Evolutionary conservation across 1,140 invertebrate genomes (phyloP).

Genomic region (Lasioglossum albipes): DNA sequence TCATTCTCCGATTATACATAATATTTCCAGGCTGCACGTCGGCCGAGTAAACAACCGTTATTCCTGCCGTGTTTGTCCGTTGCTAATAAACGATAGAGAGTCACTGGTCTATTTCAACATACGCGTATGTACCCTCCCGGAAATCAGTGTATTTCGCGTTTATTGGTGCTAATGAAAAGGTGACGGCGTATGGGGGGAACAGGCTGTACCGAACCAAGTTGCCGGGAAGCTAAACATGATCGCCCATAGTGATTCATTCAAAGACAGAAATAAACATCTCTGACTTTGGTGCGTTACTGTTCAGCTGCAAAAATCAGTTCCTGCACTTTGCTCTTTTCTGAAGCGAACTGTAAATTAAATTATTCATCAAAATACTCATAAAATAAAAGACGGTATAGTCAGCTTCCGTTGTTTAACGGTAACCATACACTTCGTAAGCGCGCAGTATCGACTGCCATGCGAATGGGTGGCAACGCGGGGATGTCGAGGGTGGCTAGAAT

Average conservation of each 20-base stretch:
- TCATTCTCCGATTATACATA: conserved; percentile 5
- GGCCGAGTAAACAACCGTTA: conserved; percentile 11
- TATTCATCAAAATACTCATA: no score
- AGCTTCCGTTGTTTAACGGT: no score
- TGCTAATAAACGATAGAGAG: conserved; percentile 8
- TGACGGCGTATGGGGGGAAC: neutral
- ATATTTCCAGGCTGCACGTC: conserved; percentile 7
- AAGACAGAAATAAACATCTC: no score
- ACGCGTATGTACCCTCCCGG: neutral
- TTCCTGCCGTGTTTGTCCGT: conserved; percentile 14
- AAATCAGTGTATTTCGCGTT: neutral
- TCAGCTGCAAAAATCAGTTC: no score
- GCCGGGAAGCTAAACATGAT: neutral
- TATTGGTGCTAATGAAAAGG: neutral
- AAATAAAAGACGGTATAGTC: no score
- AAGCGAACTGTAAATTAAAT: no score
- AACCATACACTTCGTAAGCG: no score
- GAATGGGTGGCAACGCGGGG: no score
- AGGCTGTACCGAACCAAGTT: neutral
- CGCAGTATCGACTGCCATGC: no score
- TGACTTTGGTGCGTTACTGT: no score
- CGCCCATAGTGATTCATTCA: no score
- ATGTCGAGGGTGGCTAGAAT: neutral
- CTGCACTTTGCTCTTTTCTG: no score
- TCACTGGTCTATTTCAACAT: neutral